Base-by-base conservation (phyloP, 2,113 vertebrate species). In the Urocolius indicus region DNA sequence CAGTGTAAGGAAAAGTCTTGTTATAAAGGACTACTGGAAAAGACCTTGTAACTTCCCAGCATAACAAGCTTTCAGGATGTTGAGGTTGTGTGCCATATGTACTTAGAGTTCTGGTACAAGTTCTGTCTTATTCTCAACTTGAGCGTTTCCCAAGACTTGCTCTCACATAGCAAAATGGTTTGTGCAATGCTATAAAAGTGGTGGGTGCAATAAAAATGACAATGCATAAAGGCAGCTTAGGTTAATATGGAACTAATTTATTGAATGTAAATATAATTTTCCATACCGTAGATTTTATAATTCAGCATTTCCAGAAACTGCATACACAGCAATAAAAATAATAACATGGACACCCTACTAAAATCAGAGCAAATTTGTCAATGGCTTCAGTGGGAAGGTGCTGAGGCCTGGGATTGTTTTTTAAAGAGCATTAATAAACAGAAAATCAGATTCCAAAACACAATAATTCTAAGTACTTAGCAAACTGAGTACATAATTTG, bases 231-330 rank as follows among this genome's bases (percentile, higher is more conserved):
- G 48, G 67, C 62, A 69, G 61, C 63, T 93, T 85, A 87, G 48
- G 74, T 67, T 59, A 90, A 89, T 73, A 90, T 87, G 85, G 74
- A 95, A 95, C 52, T 80, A 89, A 92, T 96, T 89, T 96, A 51
- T 85, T 90, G 81, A 91, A 82, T 38, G 58, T 80, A 78, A 48
- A 71, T 52, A 55, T 30, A 45, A 59, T 94, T 97, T 96, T 93
- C 65, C 26, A 46, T 67, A 49, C 59, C 34, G 49, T 76, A 14
- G 72, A 59, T 93, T 95, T 71, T 87, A 45, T 94, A 88, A 95
- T 91, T 90, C 87, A 90, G 38, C 93, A 81, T 46, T 77, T 95
- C 65, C 78, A 81, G 72, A 93, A 94, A 90, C 46, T 65, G 65
- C 24, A 52, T 54, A 34, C 65, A n/a, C 17, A 65, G 57, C 38